A percentile compares a stretch with the other conserved stretches of the same genome.
These are phyloP conservation scores for Brachionus rotundiformis DNA, from an alignment of 1,140 invertebrate species.

Conservation along the genomic window DNA sequence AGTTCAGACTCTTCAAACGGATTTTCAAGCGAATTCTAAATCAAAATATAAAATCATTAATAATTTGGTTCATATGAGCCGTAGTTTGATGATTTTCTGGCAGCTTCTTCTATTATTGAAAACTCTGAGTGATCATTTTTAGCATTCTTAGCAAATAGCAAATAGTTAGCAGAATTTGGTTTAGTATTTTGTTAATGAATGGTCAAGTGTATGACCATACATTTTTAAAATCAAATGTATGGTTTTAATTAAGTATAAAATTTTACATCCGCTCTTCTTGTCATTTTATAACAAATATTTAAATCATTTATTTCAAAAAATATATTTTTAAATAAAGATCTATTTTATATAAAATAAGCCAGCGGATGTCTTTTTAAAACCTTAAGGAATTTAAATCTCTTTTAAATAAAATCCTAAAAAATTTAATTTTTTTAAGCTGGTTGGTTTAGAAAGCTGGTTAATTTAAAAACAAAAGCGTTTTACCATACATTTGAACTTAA, in stretches of 20 bases:
- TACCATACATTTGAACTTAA: conserved; percentile 5
- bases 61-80: conserved; percentile 6
- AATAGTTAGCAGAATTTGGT: background rate
- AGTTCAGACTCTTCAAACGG: conserved; percentile 15
- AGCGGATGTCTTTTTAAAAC: too few species aligned
- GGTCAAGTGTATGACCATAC: background rate
- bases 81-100: conserved; percentile 5
- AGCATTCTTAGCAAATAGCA: conserved; percentile 18
- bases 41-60: conserved; percentile 23
- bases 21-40: conserved; percentile 24
- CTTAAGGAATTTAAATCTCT: too few species aligned
- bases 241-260: background rate
- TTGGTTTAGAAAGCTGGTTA: background rate
- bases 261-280: too few species aligned
- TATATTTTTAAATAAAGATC: too few species aligned
- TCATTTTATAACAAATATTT: too few species aligned
- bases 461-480: background rate
- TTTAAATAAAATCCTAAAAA: too few species aligned
- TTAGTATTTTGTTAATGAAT: background rate
- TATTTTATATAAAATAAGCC: too few species aligned
- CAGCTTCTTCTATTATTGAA: conserved; percentile 9
- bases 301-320: too few species aligned
- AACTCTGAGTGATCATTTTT: conserved; percentile 1
- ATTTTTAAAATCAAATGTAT: background rate
- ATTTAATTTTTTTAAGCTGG: background rate